Percentiles rank a stretch among this genome's conserved stretches.
Evolutionary conservation across 2,113 vertebrate genomes (phyloP).

Genomic region (Opisthocomus hoazin): DNA sequence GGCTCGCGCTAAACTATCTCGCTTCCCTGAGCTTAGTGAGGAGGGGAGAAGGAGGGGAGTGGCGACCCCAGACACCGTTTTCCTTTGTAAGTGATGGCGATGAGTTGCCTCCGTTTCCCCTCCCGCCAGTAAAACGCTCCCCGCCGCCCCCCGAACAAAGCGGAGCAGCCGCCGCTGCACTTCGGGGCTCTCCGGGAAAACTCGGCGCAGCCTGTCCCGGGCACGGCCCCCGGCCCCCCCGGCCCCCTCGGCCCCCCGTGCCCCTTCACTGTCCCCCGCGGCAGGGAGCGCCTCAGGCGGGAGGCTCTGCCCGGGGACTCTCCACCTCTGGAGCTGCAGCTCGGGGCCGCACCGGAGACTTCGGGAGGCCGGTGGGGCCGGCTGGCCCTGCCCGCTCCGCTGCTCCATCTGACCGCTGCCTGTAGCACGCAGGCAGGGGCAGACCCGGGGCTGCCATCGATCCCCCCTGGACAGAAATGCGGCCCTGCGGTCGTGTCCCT

Average conservation of each 20-base stretch:
- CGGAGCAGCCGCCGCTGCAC: neutral
- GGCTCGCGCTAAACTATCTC: neutral
- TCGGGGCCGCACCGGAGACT: fast-evolving
- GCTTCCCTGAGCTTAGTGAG: neutral
- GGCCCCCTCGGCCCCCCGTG: neutral
- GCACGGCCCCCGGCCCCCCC: too few relatives aligned
- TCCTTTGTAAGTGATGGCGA: conserved; percentile 33
- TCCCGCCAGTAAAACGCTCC: neutral
- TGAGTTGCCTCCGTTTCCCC: neutral
- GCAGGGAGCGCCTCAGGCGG: neutral
- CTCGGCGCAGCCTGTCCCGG: neutral
- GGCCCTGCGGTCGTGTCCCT: neutral
- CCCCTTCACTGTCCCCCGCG: conserved; percentile 8
- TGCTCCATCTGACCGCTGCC: neutral
- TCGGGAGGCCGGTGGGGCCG: neutral
- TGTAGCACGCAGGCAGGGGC: neutral
- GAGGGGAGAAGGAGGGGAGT: neutral
- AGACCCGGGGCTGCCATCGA: neutral
- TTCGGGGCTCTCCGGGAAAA: neutral
- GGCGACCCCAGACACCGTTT: neutral
- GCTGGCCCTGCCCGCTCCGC: neutral
- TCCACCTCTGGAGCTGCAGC: neutral
- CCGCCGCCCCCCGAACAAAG: neutral
- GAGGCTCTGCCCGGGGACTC: neutral
- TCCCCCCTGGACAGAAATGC: neutral